A percentile compares a stretch with the other conserved stretches of the same genome.
Conservation (phyloP, 2,113 vertebrate species). For the Falcunculus frontatus region DNA sequence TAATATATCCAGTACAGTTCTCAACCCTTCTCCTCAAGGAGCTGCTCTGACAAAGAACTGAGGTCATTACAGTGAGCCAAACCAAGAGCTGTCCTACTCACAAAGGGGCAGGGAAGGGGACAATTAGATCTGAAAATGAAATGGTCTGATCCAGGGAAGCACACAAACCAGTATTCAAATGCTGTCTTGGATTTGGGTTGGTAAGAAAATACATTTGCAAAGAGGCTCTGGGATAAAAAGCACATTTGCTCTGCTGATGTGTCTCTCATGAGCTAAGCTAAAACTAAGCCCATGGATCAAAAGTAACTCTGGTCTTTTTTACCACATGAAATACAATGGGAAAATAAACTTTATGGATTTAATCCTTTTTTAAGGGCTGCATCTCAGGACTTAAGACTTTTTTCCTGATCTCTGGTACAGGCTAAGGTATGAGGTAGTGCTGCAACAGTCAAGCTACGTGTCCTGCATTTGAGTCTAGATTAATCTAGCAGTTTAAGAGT, state of each 20-base stretch:
- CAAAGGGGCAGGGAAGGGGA: not conserved
- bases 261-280: not conserved
- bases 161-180: not conserved
- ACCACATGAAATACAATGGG: not conserved
- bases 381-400: not conserved
- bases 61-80: not conserved
- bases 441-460: not conserved
- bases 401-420: not conserved
- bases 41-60: not conserved
- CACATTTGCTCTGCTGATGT: not conserved
- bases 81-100: not conserved
- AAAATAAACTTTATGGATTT: not conserved
- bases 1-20: not conserved
- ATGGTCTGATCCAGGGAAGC: not conserved
- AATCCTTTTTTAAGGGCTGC: not conserved
- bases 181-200: not conserved
- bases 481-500: not conserved
- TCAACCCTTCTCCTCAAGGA: not conserved
- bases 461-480: not conserved
- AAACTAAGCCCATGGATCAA: not conserved
- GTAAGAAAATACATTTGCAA: not conserved
- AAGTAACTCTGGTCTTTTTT: not conserved
- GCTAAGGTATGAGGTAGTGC: not conserved
- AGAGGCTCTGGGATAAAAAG: not conserved
- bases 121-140: not conserved